Percentiles rank a stretch among this genome's conserved stretches.
phyloP scores from a whole-genome alignment of 2,113 vertebrate species.

The Xyliphius kryptos region DNA sequence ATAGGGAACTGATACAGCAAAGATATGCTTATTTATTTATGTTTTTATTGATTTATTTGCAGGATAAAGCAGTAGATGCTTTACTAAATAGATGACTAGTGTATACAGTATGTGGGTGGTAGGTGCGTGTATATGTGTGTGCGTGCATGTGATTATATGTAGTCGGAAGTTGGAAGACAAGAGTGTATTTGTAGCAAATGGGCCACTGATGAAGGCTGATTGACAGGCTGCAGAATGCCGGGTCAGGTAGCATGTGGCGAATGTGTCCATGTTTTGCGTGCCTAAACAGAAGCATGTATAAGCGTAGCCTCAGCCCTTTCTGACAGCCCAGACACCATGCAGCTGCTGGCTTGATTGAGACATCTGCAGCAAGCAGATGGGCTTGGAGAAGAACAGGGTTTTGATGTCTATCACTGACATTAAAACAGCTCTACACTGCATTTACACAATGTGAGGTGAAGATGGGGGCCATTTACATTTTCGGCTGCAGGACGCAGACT shows the following conservation, averaged over 20 bases:
- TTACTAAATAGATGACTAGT: conserved; percentile 10
- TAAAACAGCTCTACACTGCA: conserved; percentile 44
- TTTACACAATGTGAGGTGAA: conserved; percentile 35
- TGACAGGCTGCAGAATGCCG: conserved; percentile 40
- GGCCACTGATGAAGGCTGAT: conserved; percentile 20
- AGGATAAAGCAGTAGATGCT: conserved; percentile 8
- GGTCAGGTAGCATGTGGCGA: conserved; percentile 43
- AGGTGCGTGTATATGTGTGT: too few relatives aligned
- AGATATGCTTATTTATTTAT: too few relatives aligned
- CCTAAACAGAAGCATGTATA: conserved; percentile 45
- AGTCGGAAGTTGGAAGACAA: conserved; percentile 4
- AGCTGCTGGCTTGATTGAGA: conserved; percentile 54
- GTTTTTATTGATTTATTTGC: conserved; percentile 10
- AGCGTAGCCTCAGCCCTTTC: conserved; percentile 33
- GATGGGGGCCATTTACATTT: conserved; percentile 28
- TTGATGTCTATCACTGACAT: conserved; percentile 49
- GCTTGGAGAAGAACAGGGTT: conserved; percentile 42
- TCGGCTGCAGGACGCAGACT: conserved; percentile 16
- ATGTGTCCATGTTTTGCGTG: conserved; percentile 41
- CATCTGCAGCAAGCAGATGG: conserved; percentile 53
- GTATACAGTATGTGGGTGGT: not conserved
- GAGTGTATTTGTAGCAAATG: conserved; percentile 19
- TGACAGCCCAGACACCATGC: conserved; percentile 46
- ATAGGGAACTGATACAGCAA: too few relatives aligned
- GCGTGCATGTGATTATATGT: not conserved